Evolutionary conservation across 2,113 vertebrate genomes (phyloP), one percentile per base, ranked within the genome.

Genomic region (Axis porcinus): DNA sequence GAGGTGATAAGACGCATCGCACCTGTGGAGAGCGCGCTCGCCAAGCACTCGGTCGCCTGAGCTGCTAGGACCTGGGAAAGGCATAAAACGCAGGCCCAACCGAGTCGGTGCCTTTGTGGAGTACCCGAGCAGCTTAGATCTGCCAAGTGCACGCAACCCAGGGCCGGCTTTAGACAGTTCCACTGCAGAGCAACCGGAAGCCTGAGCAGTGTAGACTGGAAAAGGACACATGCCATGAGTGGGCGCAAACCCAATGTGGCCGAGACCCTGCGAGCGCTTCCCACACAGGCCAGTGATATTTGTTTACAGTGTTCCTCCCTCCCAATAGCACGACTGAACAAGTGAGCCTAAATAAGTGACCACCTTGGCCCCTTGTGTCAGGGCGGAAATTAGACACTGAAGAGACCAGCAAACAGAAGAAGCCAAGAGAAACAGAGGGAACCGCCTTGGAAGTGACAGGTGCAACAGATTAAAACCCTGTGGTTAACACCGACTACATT

Each of bases 1-100:
- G 33, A 67, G 33, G 64, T 67, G 40, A 40, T 40, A 67, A 67
- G 64, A 67, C 0, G 4, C 33, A 67, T 17, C 2, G 4, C 33
- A 67, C 17, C 64, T 67, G 8, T 4, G 16, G 64, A 67, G 64
- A 67, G 16, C n/a, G 33, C 1, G 0, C 17, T 67, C 2, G 0
- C 64, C 17, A 36, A 67, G 17, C 33, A 67, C 17, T 8, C 0
- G 4, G 64, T 67, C 9, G 16, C 33, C 64, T 10, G 33, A 67
- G 64, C 64, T 67, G 64, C 64, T 67, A 2, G 1, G 7, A 67
- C 33, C 33, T 67, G 33, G 64, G 64, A n/a, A 67, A 16, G 64
- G 33, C 8, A 67, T 16, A 67, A 36, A 36, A 67, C 4, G 17
- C 33, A n/a, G 19, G 64, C 33, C 33, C 64, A 67, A 67, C 7